Evolutionary conservation across 2,113 vertebrate species (phyloP).

Genomic region (Microtus ochrogaster): DNA sequence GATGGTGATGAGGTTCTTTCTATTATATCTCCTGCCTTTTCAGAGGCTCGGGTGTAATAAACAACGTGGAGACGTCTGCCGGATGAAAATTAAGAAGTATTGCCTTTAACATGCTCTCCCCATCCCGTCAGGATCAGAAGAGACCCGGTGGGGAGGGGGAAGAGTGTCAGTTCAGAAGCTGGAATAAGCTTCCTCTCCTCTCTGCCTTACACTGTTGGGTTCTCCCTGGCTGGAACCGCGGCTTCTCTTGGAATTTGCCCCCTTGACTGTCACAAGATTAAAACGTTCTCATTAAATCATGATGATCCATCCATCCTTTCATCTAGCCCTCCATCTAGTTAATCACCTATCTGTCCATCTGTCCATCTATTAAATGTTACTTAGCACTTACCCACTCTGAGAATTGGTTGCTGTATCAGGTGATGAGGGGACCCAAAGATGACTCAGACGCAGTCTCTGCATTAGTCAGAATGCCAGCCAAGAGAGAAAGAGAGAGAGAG

Average conservation of each 20-base stretch:
- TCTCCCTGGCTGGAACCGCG: not conserved
- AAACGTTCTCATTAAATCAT: constrained; percentile 29
- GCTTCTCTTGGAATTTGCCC: not conserved
- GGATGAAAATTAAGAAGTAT: constrained; percentile 72
- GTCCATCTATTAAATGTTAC: constrained; percentile 1
- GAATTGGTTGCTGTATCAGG: not conserved
- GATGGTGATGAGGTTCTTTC: constrained; percentile 73
- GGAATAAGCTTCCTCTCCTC: not conserved
- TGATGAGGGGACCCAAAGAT: not conserved
- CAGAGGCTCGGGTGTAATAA: constrained; percentile 74
- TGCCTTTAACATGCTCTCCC: not conserved
- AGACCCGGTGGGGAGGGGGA: constrained; percentile 6
- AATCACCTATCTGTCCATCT: constrained; percentile 22
- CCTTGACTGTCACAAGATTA: constrained; percentile 44
- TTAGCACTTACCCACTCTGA: not conserved
- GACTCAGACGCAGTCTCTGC: not conserved
- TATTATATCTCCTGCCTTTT: constrained; percentile 75
- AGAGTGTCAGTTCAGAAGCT: constrained; percentile 10
- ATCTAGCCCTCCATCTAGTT: not conserved
- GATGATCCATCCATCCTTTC: not conserved
- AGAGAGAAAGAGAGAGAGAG: not conserved
- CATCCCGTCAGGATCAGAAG: not conserved
- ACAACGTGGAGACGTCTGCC: constrained; percentile 61
- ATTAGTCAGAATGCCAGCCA: not conserved
- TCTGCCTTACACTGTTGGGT: not conserved